Evolutionary conservation across 2,797 vertebrate genomes (phyloP).

Genomic region (Cygnus olor): DNA sequence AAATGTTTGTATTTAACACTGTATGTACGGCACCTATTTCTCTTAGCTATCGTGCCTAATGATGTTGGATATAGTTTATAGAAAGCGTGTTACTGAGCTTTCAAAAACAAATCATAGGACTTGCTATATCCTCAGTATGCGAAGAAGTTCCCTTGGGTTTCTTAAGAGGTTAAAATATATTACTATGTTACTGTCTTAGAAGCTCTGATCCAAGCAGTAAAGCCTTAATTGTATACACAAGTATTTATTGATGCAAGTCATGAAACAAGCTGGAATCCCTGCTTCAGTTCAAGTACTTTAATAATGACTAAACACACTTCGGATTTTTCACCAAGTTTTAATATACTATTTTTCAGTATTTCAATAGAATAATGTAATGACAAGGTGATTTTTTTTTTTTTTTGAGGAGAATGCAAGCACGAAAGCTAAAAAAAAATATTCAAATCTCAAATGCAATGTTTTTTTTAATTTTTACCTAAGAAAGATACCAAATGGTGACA

Average conservation of each 20-base stretch:
- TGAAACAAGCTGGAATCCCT: not conserved
- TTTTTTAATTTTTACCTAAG: not conserved
- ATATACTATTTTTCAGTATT: not conserved
- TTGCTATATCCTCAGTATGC: not conserved
- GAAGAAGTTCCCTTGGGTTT: not conserved
- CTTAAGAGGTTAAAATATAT: not conserved
- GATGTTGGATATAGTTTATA: not conserved
- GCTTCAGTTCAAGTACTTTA: not conserved
- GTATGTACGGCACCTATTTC: not conserved
- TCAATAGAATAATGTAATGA: not conserved
- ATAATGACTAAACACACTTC: not conserved
- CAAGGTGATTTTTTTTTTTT: not conserved
- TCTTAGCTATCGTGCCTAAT: not conserved
- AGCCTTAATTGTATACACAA: not conserved
- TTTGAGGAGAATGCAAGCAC: not conserved
- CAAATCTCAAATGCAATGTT: not conserved
- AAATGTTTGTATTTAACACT: not conserved
- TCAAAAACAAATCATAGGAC: not conserved
- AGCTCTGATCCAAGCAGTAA: not conserved
- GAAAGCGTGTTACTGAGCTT: not conserved
- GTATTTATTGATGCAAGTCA: not conserved
- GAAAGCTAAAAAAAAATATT: not conserved
- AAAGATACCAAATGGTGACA: not conserved
- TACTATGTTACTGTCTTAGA: not conserved
- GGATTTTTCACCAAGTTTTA: not conserved